Evolutionary conservation across 2,113 vertebrate genomes (phyloP).

Genomic region (Chascanopsetta lugubris): DNA sequence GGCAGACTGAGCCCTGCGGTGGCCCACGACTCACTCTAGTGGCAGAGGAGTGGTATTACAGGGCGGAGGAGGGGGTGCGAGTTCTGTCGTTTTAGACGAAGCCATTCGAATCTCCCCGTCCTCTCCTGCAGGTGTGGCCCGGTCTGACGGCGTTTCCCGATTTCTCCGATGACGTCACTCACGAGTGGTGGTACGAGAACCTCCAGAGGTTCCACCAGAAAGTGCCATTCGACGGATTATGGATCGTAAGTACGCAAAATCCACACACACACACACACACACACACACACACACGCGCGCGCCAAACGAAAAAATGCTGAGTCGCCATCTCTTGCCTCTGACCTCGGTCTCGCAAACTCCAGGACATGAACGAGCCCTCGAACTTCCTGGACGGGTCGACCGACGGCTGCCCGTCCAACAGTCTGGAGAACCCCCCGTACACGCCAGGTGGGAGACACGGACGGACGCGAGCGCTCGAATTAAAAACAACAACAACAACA

Average conservation of each 20-base stretch:
- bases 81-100: no score
- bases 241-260: slow-evolving; percentile 75
- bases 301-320: no score
- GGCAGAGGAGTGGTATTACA: no score
- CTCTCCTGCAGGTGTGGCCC: slow-evolving; percentile 85
- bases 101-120: no score
- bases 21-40: no score
- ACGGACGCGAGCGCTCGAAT: background rate
- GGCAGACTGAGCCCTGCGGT: no score
- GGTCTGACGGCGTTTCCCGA: slow-evolving; percentile 88
- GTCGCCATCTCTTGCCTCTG: background rate
- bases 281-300: no score
- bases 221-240: slow-evolving; percentile 86
- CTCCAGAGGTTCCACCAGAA: slow-evolving; percentile 80
- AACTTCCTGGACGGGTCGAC: slow-evolving; percentile 89
- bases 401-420: slow-evolving; percentile 81
- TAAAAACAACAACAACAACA: background rate
- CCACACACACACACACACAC: no score
- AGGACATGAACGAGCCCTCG: slow-evolving; percentile 94
- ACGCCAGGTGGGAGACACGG: slow-evolving; percentile 77
- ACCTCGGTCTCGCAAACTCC: background rate
- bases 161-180: slow-evolving; percentile 83
- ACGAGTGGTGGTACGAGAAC: slow-evolving; percentile 90
- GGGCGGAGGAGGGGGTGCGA: no score
- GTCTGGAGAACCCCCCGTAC: slow-evolving; percentile 86